These are phyloP conservation scores for Dipodomys stephensi DNA, from an alignment of 2,113 vertebrate genomes.

Conservation along the genomic window DNA sequence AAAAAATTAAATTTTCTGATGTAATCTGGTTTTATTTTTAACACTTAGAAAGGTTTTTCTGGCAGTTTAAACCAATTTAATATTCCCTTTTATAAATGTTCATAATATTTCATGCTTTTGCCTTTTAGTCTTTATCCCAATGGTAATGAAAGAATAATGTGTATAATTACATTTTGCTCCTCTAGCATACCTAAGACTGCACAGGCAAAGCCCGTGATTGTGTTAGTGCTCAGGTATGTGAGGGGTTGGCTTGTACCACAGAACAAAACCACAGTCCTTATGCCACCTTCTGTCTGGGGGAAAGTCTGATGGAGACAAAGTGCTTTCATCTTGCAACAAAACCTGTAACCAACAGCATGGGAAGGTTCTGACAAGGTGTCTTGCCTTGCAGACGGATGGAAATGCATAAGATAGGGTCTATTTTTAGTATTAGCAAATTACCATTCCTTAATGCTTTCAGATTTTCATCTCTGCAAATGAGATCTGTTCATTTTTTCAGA, in stretches of 20 bases:
- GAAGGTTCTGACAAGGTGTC: not conserved
- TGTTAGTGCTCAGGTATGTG: not conserved
- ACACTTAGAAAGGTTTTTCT: not conserved
- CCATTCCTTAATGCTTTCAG: constrained; percentile 57
- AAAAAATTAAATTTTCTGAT: not conserved
- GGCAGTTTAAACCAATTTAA: not conserved
- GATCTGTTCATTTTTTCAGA: constrained; percentile 60
- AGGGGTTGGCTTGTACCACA: not conserved
- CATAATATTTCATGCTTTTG: not conserved
- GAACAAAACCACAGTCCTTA: not conserved
- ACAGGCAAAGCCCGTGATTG: not conserved
- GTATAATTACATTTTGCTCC: not conserved
- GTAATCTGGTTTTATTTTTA: not conserved
- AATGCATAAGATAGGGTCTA: constrained; percentile 53
- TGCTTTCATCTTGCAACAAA: not conserved
- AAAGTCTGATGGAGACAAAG: not conserved
- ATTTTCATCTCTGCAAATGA: constrained; percentile 54
- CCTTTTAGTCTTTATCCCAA: not conserved
- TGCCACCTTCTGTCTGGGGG: not conserved
- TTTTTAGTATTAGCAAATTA: constrained; percentile 75
- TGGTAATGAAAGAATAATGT: not conserved
- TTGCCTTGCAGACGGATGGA: constrained; percentile 28
- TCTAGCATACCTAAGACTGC: not conserved
- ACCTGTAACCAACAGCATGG: not conserved
- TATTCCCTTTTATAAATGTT: not conserved